phyloP scores from a whole-genome alignment of 2,888 invertebrate genomes.

The Lathronympha strigana region DNA sequence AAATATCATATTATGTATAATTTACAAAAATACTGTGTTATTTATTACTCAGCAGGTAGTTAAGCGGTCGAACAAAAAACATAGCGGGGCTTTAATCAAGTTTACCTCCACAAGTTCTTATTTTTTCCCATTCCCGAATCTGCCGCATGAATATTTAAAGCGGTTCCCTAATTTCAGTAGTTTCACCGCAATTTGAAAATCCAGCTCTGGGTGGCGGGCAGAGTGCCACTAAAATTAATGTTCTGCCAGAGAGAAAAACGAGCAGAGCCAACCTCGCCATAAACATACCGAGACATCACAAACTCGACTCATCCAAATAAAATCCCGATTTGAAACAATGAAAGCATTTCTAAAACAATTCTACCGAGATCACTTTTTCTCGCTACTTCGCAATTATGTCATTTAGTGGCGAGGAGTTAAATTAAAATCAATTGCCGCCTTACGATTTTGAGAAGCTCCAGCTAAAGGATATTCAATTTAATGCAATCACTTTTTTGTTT shows the following conservation, averaged over 20 bases:
- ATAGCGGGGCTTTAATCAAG: constrained; percentile 9
- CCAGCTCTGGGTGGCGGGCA: constrained; percentile 65
- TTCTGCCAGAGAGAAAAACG: constrained; percentile 82
- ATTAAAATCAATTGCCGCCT: constrained; percentile 32
- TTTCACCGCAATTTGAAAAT: constrained; percentile 76
- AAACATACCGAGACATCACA: constrained; percentile 53
- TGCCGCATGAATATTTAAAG: constrained; percentile 58
- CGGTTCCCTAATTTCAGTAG: constrained; percentile 64
- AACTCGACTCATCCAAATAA: constrained; percentile 25
- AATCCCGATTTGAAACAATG: neutral
- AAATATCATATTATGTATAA: too few relatives aligned
- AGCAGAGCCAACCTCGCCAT: constrained; percentile 63
- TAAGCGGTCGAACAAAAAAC: constrained; percentile 2
- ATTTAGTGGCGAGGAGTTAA: constrained; percentile 34
- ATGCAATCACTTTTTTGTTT: constrained; percentile 38
- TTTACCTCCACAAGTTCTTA: constrained; percentile 20
- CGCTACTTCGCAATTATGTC: constrained; percentile 34
- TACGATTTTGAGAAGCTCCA: constrained; percentile 32
- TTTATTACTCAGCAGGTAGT: neutral
- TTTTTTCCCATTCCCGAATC: constrained; percentile 44
- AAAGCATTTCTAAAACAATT: constrained; percentile 9
- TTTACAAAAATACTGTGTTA: neutral
- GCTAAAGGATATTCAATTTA: constrained; percentile 27
- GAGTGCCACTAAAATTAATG: constrained; percentile 82
- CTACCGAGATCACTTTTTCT: neutral